Evolutionary conservation across 1,140 invertebrate species (phyloP).

Genomic region (Phthorimaea operculella): DNA sequence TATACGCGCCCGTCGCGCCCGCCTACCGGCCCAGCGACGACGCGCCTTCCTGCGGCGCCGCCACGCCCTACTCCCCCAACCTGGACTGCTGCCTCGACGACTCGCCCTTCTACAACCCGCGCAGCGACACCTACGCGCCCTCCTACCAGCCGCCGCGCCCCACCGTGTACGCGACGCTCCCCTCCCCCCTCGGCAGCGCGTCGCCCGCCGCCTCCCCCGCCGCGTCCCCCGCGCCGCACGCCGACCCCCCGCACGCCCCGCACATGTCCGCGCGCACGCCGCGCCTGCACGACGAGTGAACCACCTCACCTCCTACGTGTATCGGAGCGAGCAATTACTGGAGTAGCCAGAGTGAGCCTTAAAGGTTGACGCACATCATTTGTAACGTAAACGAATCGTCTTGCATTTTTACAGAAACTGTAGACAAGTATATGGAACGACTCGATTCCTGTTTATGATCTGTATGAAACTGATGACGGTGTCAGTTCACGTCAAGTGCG

Average conservation of each 20-base stretch:
- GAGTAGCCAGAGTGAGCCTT: too few species aligned
- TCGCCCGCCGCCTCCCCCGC: constrained; percentile 45
- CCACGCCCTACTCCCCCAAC: constrained; percentile 61
- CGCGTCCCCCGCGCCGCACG: constrained; percentile 30
- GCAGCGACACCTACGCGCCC: constrained; percentile 62
- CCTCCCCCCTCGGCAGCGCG: constrained; percentile 47
- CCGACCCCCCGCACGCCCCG: constrained; percentile 36
- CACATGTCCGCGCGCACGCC: constrained; percentile 41
- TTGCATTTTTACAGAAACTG: too few species aligned
- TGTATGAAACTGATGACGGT: too few species aligned
- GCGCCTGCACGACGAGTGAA: constrained; percentile 1
- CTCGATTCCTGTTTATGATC: too few species aligned
- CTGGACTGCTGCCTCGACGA: constrained; percentile 55
- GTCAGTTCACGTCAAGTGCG: too few species aligned
- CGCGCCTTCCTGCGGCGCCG: constrained; percentile 58
- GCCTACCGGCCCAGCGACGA: constrained; percentile 68
- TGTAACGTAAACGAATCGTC: too few species aligned
- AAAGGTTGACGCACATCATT: too few species aligned
- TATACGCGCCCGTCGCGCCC: constrained; percentile 70
- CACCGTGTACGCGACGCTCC: constrained; percentile 61
- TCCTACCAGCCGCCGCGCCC: constrained; percentile 60
- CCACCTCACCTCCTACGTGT: too few species aligned
- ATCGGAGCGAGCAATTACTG: too few species aligned
- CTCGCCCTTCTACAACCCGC: constrained; percentile 66
- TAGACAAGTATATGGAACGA: too few species aligned